These are phyloP conservation scores for Octomys mimax DNA, from an alignment of 2,797 vertebrate species.

Conservation along the genomic window DNA sequence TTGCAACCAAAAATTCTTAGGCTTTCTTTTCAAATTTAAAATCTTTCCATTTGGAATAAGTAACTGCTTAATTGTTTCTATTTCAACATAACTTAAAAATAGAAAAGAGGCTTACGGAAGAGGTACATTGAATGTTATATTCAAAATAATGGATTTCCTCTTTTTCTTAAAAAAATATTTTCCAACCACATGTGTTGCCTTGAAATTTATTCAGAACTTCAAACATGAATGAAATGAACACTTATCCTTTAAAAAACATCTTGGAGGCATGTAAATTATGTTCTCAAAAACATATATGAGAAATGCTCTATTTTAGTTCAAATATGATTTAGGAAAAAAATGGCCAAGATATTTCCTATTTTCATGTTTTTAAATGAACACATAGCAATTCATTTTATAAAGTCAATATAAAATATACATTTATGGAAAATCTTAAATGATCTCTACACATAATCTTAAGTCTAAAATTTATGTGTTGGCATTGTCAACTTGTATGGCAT, in stretches of 20 bases:
- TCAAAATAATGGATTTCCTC: slow-evolving; percentile 53
- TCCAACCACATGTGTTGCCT: not conserved
- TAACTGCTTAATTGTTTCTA: slow-evolving; percentile 63
- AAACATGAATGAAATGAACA: slow-evolving; percentile 13
- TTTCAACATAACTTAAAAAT: slow-evolving; percentile 78
- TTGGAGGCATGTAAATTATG: not conserved
- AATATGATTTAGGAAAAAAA: not conserved
- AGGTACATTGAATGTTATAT: slow-evolving; percentile 63
- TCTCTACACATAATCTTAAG: not conserved
- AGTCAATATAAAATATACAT: slow-evolving; percentile 27
- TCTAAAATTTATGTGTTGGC: not conserved
- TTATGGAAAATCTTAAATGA: not conserved
- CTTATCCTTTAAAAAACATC: not conserved
- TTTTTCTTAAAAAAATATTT: slow-evolving; percentile 21
- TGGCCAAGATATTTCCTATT: slow-evolving; percentile 39
- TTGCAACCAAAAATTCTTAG: slow-evolving; percentile 65
- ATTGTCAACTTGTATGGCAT: not conserved
- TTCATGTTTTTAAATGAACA: not conserved
- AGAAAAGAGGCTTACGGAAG: slow-evolving; percentile 29
- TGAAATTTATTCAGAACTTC: slow-evolving; percentile 5
- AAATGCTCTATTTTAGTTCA: slow-evolving; percentile 18
- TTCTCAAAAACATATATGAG: slow-evolving; percentile 39
- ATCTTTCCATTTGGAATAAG: slow-evolving; percentile 67
- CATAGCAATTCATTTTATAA: slow-evolving; percentile 17
- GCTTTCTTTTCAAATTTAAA: slow-evolving; percentile 74